A percentile compares a stretch with the other conserved stretches of the same genome.
Conservation (phyloP, 2,797 vertebrate genomes). For the Cossypha niveicapilla region DNA sequence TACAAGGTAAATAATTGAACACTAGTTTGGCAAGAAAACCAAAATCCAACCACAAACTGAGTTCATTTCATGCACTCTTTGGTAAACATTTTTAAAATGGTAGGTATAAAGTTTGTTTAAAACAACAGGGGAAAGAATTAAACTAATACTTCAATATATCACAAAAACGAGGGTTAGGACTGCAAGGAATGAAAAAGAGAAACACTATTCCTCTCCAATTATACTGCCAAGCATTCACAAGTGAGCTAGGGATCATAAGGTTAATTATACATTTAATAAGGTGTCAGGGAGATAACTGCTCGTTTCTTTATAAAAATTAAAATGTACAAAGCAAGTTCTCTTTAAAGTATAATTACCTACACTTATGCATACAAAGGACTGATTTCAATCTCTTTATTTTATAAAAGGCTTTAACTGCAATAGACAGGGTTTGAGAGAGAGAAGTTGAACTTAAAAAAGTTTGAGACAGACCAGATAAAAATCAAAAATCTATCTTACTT, state of each 20-base stretch:
- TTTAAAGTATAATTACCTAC: constrained; percentile 91
- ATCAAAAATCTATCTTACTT: constrained; percentile 71
- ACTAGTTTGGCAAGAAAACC: background rate
- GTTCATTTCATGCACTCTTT: background rate
- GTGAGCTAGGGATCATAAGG: constrained; percentile 85
- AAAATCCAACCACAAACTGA: background rate
- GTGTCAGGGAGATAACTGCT: constrained; percentile 89
- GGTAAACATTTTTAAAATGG: constrained; percentile 50
- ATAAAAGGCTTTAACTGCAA: constrained; percentile 83
- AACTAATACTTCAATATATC: constrained; percentile 71
- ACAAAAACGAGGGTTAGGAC: constrained; percentile 76
- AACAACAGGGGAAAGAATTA: constrained; percentile 70
- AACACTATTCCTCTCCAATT: constrained; percentile 81
- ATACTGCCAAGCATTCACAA: constrained; percentile 85
- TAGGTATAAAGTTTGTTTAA: constrained; percentile 73
- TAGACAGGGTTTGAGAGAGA: constrained; percentile 77
- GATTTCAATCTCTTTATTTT: constrained; percentile 85
- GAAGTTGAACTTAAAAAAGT: constrained; percentile 79
- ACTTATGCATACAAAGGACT: constrained; percentile 87
- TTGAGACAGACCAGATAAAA: constrained; percentile 78
- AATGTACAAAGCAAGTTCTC: constrained; percentile 87
- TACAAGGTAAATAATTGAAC: constrained; percentile 16
- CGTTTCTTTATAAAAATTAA: constrained; percentile 93
- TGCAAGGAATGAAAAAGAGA: constrained; percentile 75
- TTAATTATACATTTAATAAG: constrained; percentile 93